These are phyloP conservation scores for Raphicerus campestris DNA, from an alignment of 2,113 vertebrate genomes.

Conservation along the genomic window DNA sequence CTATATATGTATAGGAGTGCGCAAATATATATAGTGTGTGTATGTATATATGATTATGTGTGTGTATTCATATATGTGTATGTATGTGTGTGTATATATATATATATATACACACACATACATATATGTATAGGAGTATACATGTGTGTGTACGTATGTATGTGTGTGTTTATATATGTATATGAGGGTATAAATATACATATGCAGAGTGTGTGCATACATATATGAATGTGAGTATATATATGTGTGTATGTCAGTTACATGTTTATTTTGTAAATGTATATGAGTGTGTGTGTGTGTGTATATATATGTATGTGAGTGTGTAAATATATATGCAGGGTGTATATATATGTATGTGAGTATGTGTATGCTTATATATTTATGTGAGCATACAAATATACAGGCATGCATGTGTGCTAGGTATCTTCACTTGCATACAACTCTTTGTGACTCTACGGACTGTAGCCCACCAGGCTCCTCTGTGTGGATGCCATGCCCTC, in stretches of 20 bases:
- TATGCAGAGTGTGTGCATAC: neutral
- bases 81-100: accelerated
- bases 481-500: neutral
- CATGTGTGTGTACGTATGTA: neutral
- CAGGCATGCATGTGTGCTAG: neutral
- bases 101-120: no score
- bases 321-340: neutral
- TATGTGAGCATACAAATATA: neutral
- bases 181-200: neutral
- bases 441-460: neutral
- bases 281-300: neutral
- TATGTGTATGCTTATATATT: neutral
- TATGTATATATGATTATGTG: neutral
- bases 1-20: neutral
- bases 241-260: neutral
- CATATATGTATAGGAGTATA: neutral
- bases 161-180: neutral
- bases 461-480: neutral
- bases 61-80: neutral
- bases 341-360: neutral
- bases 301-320: neutral
- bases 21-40: neutral
- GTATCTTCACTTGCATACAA: neutral
- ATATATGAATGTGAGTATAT: neutral
- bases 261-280: neutral